Evolutionary conservation across 2,888 invertebrate genomes (phyloP), one percentile per base, ranked within the genome.

Genomic region (Diadromus collaris): DNA sequence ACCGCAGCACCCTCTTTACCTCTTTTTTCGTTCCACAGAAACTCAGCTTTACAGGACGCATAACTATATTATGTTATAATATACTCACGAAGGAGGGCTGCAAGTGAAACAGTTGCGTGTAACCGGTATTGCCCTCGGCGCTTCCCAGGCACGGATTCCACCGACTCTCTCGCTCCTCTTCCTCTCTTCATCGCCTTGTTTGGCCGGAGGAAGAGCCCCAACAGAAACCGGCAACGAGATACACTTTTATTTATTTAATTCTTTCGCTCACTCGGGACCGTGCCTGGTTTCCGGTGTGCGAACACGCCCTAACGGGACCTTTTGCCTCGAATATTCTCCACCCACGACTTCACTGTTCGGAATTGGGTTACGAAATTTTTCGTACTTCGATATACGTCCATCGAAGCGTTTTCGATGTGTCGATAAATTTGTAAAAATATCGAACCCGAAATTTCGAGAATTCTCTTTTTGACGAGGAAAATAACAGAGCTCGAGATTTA

Each of bases 181-280:
- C 41, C 41, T 65, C 34, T 38, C 38, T 13, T 60, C 24, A n/a
- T 29, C 29, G 41, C 29, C 64, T 29, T 27, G 21, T 48, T 64
- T 46, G 41, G 24, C 24, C 61, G 44, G 13, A 27, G 44, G 61
- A 44, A 56, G 46, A 67, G 41, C 56, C 69, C 63, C 76, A 64
- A 61, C 60, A 65, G 76, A 76, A 80, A 73, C 54, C 27, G 27
- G 29, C 76, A 79, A 68, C 70, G 81, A 76, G 83, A 80, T 81
- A 83, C 79, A 81, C 82, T 83, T 84, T 81, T 84, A 82, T 83
- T 84, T 81, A 82, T 85, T 82, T 81, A 77, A 81, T 83, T 83
- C 80, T 67, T 71, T 51, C 13, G 38, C 34, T 54, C 77, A 73
- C 61, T 65, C 76, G 63, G 80, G 76, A 72, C 67, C 78, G 56